Base-by-base conservation (phyloP, 2,113 vertebrate genomes). In the Suncus etruscus region DNA sequence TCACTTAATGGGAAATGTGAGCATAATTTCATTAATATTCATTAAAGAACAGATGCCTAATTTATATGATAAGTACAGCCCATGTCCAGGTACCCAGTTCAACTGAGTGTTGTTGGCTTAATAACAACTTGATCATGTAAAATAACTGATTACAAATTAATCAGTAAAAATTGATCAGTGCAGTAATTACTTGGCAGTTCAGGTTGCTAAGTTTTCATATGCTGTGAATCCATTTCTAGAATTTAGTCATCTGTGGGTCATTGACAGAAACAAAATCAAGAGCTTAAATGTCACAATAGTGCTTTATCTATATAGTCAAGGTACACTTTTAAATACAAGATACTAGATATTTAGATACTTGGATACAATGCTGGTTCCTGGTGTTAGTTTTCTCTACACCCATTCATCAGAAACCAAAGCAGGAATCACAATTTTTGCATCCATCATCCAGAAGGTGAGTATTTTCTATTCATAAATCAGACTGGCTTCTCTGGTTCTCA, bases 31-130 rank as follows among this genome's bases (percentile, higher is more conserved):
- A 81, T 88, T 78, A 85, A 84, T 20, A 54, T 74, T 78, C 73
- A 90, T 87, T 77, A 86, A 91, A 86, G 12, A 29, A 86, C 50
- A 81, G 48, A 77, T 63, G 24, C 54, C 58, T 93, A 39, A 79
- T 73, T 88, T 84, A 31, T 75, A 84, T 78, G 24, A 79, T 54
- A 45, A 70, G 25, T 50, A 6, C 16, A 77, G 22, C 22, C 61
- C 50, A 11, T 65, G 6, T 72, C 63, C 80, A 83, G 68, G 48
- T 89, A 74, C 0, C 24, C 3, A 11, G 11, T 79, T 72, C 83
- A 63, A 86, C 45, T 15, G 12, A 90, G 70, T 76, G 25, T 63
- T 58, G 11, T 91, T 74, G 86, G 68, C 72, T 87, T 90, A 89
- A 78, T 92, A 94, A 88, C 69, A 73, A 91, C 80, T 81, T 45